Base-by-base conservation (phyloP, 2,113 vertebrate species). In the Menura novaehollandiae region DNA sequence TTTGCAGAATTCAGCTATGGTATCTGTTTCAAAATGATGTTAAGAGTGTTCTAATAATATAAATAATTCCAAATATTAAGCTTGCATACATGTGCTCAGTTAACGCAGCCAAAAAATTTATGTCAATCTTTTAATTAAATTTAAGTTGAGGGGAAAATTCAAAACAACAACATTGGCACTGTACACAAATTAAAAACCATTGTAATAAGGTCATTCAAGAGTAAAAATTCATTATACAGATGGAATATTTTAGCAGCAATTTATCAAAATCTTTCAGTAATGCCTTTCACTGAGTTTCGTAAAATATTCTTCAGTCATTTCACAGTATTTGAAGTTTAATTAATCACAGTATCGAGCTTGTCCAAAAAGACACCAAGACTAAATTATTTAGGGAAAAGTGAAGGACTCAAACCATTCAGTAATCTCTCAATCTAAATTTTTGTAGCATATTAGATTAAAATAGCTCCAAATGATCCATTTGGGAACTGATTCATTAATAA, bases 61-160 rank as follows among this genome's bases (percentile, higher is more conserved):
- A 80, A 93, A 93, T 55, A 84, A 82, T 84, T 67, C 6, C 30
- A 67, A 47, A 88, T 83, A 87, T 41, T 85, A n/a, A 47, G 13
- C 39, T 91, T 76, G 39, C 72, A 53, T 55, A 55, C 37, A 68
- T 33, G 10, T 30, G 23, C n/a, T 94, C 20, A 55, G 4, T 92
- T 92, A 95, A 85, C n/a, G 46, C 27, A 80, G 35, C 15, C 37
- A 92, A 93, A 83, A 3, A 89, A 35, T 76, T 80, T 81, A 26
- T n/a, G n/a, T 89, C 47, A 81, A 79, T 89, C 59, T 75, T 97
- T 95, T 90, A 94, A 96, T 97, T 82, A 93, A 90, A 94, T 91
- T 95, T 74, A 92, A 56, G 22, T 63, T 88, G 59, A 80, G 17
- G 11, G 32, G 21, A 80, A 95, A 96, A 96, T 88, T 79, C n/a